Conservation (phyloP, 2,797 vertebrate genomes). For the Ibycter americanus region DNA sequence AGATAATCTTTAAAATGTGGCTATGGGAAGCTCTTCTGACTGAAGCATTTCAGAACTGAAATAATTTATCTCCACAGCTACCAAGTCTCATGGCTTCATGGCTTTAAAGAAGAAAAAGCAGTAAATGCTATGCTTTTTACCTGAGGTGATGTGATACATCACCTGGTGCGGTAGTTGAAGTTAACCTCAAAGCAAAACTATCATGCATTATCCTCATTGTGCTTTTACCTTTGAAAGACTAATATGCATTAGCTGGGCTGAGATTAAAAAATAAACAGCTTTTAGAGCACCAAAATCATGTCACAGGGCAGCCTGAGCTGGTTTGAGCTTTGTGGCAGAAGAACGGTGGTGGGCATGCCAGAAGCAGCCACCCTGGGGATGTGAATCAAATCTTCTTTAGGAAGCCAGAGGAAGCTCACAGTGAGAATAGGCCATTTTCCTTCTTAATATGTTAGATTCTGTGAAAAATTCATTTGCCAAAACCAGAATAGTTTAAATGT, state of each 20-base stretch:
- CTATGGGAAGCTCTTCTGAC: background rate
- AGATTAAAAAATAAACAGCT: slow-evolving; percentile 30
- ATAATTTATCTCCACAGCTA: slow-evolving; percentile 14
- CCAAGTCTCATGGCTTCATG: background rate
- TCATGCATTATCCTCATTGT: background rate
- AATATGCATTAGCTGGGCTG: background rate
- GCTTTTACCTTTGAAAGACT: background rate
- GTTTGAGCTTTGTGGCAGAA: background rate
- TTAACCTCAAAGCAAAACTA: slow-evolving; percentile 13
- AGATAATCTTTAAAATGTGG: background rate
- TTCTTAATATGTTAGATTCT: background rate
- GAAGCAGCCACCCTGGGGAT: background rate
- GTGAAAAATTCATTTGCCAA: background rate
- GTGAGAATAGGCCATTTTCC: background rate
- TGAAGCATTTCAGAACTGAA: background rate
- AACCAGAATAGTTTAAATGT: background rate
- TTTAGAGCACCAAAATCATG: background rate
- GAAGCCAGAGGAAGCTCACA: background rate
- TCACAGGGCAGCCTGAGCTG: background rate
- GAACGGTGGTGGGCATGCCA: background rate
- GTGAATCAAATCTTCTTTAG: background rate
- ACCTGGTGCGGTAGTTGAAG: background rate
- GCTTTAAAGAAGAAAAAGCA: slow-evolving; percentile 28
- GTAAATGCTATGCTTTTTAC: slow-evolving; percentile 24
- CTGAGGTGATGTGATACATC: background rate